phyloP scores from a whole-genome alignment of 1,140 invertebrate genomes.

The Ceratina calcarata region DNA sequence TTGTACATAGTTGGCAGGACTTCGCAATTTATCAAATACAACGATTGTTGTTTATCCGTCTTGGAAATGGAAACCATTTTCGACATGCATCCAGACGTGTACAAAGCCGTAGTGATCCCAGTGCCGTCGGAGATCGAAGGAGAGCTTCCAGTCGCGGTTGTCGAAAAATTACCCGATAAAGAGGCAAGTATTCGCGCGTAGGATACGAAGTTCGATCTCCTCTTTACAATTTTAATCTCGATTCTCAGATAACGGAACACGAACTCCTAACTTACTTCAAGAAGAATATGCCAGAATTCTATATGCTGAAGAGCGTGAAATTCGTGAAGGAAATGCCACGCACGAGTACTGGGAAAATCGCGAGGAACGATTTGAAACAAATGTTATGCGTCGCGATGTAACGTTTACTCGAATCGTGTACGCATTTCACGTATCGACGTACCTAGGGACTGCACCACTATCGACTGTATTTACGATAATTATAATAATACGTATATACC shows the following conservation, averaged over 20 bases:
- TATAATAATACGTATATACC: too few relatives aligned
- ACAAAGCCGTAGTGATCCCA: conserved; percentile 85
- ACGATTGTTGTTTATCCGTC: conserved; percentile 31
- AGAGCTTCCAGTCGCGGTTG: conserved; percentile 83
- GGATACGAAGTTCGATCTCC: background rate
- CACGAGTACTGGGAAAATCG: conserved; percentile 16
- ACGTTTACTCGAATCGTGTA: too few relatives aligned
- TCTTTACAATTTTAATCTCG: background rate
- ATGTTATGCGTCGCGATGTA: background rate
- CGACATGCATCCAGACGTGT: conserved; percentile 82
- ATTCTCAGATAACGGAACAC: background rate
- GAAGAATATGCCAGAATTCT: conserved; percentile 26
- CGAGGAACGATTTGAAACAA: conserved; percentile 3
- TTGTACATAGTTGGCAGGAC: conserved; percentile 80
- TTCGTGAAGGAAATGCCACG: conserved; percentile 4
- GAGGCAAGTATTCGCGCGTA: conserved; percentile 45
- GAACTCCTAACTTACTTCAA: conserved; percentile 23
- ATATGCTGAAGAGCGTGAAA: conserved; percentile 12
- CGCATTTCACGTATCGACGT: too few relatives aligned
- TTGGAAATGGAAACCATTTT: conserved; percentile 84
- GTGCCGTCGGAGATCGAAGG: conserved; percentile 81
- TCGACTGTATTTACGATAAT: too few relatives aligned
- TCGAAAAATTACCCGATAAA: conserved; percentile 70
- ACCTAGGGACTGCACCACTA: too few relatives aligned
- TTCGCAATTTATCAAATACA: conserved; percentile 81